These are phyloP conservation scores for Ophraella communa DNA, from an alignment of 2,888 invertebrate genomes.

Conservation along the genomic window DNA sequence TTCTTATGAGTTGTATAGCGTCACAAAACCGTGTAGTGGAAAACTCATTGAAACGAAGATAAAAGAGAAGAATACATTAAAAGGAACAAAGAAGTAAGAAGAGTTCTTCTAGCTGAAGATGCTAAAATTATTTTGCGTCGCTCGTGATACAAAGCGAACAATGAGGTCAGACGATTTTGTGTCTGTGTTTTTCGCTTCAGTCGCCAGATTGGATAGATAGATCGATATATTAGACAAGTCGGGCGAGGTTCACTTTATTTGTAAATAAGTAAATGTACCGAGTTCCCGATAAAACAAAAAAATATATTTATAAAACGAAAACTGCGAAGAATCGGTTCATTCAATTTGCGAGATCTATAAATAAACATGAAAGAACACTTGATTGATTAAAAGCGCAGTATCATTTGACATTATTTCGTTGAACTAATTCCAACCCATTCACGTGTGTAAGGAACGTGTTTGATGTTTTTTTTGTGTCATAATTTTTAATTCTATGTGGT, in stretches of 20 bases:
- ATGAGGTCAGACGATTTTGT: background rate
- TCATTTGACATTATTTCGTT: background rate
- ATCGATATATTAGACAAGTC: background rate
- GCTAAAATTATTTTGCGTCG: background rate
- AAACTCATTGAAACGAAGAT: background rate
- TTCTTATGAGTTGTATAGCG: background rate
- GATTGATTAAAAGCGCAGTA: background rate
- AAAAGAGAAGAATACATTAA: background rate
- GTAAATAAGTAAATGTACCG: background rate
- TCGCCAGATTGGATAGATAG: background rate
- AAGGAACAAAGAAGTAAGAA: background rate
- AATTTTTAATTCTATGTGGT: background rate
- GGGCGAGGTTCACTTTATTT: background rate
- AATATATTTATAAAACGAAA: background rate
- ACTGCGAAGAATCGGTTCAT: background rate
- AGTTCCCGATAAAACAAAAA: background rate
- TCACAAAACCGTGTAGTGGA: background rate
- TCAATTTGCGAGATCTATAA: background rate
- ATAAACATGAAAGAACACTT: background rate
- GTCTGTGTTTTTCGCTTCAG: background rate
- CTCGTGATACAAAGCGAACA: background rate
- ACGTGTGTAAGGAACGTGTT: background rate
- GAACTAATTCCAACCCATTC: background rate
- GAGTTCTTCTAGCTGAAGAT: background rate
- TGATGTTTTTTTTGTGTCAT: background rate